Conservation (phyloP, 2,888 invertebrate genomes). For the Falcaria lacertinaria region DNA sequence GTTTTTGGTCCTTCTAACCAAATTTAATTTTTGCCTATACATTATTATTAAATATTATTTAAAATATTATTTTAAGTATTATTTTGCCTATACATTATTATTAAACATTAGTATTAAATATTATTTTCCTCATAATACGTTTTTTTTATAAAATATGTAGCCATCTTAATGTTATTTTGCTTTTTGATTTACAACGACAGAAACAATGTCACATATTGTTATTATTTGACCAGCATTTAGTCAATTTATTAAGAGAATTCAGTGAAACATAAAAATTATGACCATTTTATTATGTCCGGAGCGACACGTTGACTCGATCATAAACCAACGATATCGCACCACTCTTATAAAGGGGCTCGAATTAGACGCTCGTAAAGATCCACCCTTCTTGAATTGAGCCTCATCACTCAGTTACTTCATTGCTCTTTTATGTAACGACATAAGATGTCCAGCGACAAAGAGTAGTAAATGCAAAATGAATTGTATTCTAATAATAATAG, state of each 20-base stretch:
- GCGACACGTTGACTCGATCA: conserved; percentile 25
- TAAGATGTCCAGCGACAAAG: conserved; percentile 5
- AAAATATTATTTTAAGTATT: no score
- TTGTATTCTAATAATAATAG: no score
- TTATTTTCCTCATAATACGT: no score
- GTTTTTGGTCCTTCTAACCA: no score
- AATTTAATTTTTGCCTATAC: no score
- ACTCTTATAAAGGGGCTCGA: conserved; percentile 24
- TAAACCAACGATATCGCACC: conserved; percentile 32
- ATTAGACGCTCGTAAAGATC: conserved; percentile 29
- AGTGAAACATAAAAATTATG: conserved; percentile 49
- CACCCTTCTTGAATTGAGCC: conserved; percentile 17
- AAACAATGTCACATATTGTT: neutral
- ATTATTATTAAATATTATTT: no score
- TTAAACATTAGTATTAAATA: no score
- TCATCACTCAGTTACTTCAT: conserved; percentile 16
- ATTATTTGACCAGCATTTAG: conserved; percentile 1
- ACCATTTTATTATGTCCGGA: conserved; percentile 44
- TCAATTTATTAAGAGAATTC: conserved; percentile 20
- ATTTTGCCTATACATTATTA: no score
- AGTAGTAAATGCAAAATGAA: neutral
- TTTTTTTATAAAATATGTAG: no score
- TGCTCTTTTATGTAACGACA: conserved; percentile 14
- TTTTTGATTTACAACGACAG: no score
- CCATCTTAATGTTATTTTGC: no score